Evolutionary conservation across 2,888 invertebrate species (phyloP).

Genomic region (Leucoma salicis): DNA sequence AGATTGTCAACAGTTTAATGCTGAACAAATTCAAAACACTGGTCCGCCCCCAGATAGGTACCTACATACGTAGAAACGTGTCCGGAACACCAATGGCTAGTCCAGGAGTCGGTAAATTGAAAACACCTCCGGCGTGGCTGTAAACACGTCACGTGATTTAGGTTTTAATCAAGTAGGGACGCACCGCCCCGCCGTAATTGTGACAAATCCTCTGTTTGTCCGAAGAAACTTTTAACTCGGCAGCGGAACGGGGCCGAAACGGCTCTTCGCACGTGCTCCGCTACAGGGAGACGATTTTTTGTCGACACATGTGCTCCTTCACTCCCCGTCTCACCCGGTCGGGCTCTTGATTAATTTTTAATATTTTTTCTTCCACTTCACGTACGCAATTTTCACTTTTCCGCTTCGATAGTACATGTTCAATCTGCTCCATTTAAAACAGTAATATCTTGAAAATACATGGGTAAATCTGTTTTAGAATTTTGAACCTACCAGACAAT

Average conservation of each 20-base stretch:
- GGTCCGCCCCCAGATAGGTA: constrained; percentile 73
- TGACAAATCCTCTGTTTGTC: constrained; percentile 83
- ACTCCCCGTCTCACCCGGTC: constrained; percentile 38
- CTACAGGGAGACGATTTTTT: constrained; percentile 73
- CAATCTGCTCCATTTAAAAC: constrained; percentile 31
- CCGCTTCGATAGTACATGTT: constrained; percentile 57
- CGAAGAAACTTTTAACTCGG: constrained; percentile 80
- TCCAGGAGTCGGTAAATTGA: constrained; percentile 79
- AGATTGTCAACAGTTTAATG: constrained; percentile 81
- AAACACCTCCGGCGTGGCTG: constrained; percentile 80
- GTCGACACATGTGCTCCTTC: constrained; percentile 78
- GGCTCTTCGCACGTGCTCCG: constrained; percentile 76
- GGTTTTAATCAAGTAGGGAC: constrained; percentile 82
- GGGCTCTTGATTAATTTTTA: constrained; percentile 79
- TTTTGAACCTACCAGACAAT: constrained; percentile 21
- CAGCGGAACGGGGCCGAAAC: constrained; percentile 69
- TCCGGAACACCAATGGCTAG: constrained; percentile 76
- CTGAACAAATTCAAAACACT: constrained; percentile 79
- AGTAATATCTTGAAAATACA: constrained; percentile 42
- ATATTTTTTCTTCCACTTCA: constrained; percentile 81
- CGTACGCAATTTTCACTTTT: constrained; percentile 81
- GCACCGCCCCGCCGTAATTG: constrained; percentile 78
- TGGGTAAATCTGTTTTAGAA: constrained; percentile 48
- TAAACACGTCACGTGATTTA: constrained; percentile 83
- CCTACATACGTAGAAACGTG: constrained; percentile 74